Percentiles rank a stretch among this genome's conserved stretches.
phyloP scores from a whole-genome alignment of 2,888 invertebrate genomes.

The Tenthredo livida region DNA sequence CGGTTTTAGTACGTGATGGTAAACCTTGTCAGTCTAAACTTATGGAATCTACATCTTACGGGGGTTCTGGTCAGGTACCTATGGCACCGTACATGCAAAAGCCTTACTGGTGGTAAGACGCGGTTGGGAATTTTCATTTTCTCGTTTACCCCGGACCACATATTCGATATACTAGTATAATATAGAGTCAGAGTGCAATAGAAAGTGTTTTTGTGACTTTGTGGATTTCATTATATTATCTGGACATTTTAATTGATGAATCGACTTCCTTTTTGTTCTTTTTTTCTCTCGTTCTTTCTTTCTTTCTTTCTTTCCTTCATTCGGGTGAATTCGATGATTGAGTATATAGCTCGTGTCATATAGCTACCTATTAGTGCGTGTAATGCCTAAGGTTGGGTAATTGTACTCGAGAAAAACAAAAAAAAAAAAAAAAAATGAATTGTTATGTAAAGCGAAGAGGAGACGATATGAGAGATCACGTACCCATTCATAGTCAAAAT shows the following conservation, averaged over 20 bases:
- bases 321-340: conserved; percentile 2
- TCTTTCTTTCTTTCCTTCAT: neutral
- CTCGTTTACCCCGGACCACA: neutral
- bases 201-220: neutral
- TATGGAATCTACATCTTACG: conserved; percentile 67
- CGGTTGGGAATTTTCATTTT: neutral
- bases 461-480: neutral
- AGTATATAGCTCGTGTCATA: neutral
- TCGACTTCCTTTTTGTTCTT: neutral
- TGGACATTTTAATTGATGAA: neutral
- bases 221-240: neutral
- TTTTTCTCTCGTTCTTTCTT: neutral
- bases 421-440: neutral
- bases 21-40: conserved; percentile 87
- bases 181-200: conserved; percentile 20
- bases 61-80: conserved; percentile 70
- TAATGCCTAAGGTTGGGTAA: neutral
- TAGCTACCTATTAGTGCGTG: neutral
- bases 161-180: neutral
- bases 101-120: conserved; percentile 81
- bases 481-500: conserved; percentile 18
- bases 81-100: conserved; percentile 75
- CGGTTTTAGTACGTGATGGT: conserved; percentile 96
- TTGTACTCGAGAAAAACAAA: neutral
- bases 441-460: neutral